Base-by-base conservation (phyloP, 53 echinoderm and acorn worm species). In the Apostichopus leukothele region DNA sequence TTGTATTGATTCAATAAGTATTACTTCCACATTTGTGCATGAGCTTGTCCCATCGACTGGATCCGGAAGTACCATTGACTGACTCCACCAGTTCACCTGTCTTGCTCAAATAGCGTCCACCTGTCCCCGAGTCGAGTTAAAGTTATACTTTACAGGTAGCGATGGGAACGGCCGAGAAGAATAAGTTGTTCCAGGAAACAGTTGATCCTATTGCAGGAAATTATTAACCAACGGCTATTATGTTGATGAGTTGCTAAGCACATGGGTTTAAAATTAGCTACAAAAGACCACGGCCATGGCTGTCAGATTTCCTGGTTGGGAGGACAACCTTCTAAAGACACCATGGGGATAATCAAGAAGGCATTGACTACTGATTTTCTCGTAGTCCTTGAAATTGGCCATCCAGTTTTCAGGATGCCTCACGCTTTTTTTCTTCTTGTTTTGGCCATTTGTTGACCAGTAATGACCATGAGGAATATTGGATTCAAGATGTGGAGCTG, bases 41-140 rank as follows among this genome's bases (percentile, higher is more conserved):
- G 71, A n/a, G 18, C 18, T 8, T 16, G 81, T 53, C 81, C 54
- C 23, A 1, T 81, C 55, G 21, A 81, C 54, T 57, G 60, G 81
- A 81, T 54, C 55, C 55, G 81, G 81, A 81, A 81, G 55, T 81
- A 57, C 60, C 81, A 81, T 81, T 81, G 81, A 81, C 81, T 81
- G 81, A 59, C 60, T 54, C 81, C 55, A 55, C n/a, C 18, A 23
- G 79, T 52, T 79, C 54, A 79, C 79, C 79, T 79, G 16, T 81
- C 60, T 81, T 50, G 27, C 52, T 13, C n/a, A 59, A 51, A 18
- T 59, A 54, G 59, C 19, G 55, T 21, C 54, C 81, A 81, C 81
- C 81, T 81, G 81, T 52, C 14, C 51, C 7, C 11, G 20, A 54
- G 18, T 55, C 5, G 0, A 71, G 71, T 19, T 71, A 71, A 18